Conservation (phyloP, 2,888 invertebrate species). For the Drosophila recens region DNA sequence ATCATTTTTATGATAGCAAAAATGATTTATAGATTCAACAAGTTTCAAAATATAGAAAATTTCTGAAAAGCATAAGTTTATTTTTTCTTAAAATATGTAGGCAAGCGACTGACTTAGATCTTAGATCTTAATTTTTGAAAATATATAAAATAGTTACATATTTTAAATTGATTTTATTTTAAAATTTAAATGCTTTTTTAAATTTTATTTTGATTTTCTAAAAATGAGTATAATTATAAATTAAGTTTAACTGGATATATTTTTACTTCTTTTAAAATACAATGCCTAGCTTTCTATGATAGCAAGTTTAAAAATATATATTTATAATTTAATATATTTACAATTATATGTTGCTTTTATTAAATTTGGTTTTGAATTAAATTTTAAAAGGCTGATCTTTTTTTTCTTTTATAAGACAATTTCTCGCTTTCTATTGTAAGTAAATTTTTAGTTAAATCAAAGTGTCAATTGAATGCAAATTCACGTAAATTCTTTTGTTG, state of each 20-base stretch:
- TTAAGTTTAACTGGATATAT: not conserved
- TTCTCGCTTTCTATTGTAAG: not conserved
- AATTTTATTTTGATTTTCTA: not conserved
- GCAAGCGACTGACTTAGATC: no score
- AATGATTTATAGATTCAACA: not conserved
- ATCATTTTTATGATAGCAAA: slow-evolving; percentile 5
- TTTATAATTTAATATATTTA: not conserved
- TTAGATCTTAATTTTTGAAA: not conserved
- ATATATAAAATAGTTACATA: not conserved
- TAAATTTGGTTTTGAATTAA: not conserved
- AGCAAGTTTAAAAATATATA: no score
- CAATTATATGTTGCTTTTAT: not conserved
- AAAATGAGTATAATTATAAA: not conserved
- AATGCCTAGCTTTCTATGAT: not conserved
- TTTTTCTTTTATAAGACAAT: not conserved
- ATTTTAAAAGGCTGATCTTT: not conserved
- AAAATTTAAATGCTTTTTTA: not conserved
- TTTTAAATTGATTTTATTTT: no score
- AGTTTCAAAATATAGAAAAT: not conserved
- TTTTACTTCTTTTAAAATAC: not conserved
- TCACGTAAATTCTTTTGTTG: not conserved
- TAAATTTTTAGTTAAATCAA: not conserved
- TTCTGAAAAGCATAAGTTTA: not conserved
- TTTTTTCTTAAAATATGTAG: not conserved
- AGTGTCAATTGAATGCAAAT: slow-evolving; percentile 11